Evolutionary conservation across 2,797 vertebrate genomes (phyloP).

Genomic region (Kryptopterus vitreolus): DNA sequence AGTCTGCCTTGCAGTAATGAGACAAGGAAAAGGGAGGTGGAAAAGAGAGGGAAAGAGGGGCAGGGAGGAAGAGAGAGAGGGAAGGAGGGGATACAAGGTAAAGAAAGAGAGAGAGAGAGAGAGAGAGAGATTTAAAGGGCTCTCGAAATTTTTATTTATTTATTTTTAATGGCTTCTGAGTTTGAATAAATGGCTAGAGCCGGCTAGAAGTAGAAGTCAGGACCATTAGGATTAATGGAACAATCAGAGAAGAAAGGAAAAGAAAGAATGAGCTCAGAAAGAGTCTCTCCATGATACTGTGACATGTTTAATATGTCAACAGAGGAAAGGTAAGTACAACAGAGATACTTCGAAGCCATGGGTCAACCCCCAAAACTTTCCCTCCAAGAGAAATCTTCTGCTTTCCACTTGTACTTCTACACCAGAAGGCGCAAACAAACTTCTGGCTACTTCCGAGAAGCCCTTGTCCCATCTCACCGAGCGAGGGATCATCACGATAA

Average conservation of each 20-base stretch:
- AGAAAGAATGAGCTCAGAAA: background rate
- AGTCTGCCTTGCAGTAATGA: constrained; percentile 56
- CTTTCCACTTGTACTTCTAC: background rate
- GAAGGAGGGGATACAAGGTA: too few relatives aligned
- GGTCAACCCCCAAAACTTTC: too few relatives aligned
- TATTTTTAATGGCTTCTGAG: constrained; percentile 38
- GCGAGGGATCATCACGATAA: background rate
- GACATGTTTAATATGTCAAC: background rate
- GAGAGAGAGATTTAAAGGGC: constrained; percentile 21
- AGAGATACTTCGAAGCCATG: background rate
- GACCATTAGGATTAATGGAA: constrained; percentile 22
- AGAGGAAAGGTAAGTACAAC: background rate
- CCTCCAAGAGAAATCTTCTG: too few relatives aligned
- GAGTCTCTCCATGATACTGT: background rate
- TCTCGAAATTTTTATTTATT: too few relatives aligned
- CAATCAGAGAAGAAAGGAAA: background rate
- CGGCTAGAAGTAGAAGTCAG: constrained; percentile 29
- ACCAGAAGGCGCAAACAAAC: background rate
- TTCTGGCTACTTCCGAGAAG: constrained; percentile 6
- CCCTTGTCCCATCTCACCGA: background rate
- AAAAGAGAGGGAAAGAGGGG: background rate
- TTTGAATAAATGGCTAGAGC: constrained; percentile 24
- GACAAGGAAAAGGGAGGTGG: constrained; percentile 52
- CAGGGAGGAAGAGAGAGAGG: background rate
- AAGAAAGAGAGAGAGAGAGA: too few relatives aligned